phyloP scores from a whole-genome alignment of 1,140 invertebrate species.

The Bombus sylvicola region DNA sequence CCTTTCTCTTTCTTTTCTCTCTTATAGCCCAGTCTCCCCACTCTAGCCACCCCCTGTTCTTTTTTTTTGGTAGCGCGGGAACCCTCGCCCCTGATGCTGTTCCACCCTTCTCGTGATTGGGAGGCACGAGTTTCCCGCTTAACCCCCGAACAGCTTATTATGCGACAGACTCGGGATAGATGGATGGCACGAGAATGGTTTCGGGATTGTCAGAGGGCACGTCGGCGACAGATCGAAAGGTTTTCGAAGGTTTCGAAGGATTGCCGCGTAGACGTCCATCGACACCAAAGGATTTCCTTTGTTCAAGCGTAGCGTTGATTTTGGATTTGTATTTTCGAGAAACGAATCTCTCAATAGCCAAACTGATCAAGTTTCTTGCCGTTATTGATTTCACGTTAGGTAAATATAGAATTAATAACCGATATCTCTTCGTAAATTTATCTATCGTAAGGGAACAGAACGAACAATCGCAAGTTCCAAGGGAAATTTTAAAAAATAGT shows the following conservation, averaged over 20 bases:
- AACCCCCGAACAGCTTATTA: slow-evolving; percentile 74
- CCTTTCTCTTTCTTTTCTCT: slow-evolving; percentile 7
- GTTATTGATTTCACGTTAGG: too few relatives aligned
- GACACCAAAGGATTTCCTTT: slow-evolving; percentile 9
- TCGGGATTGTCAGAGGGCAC: slow-evolving; percentile 55
- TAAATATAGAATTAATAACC: too few relatives aligned
- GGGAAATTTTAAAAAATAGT: too few relatives aligned
- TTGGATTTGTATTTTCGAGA: neutral
- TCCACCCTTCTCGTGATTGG: slow-evolving; percentile 53
- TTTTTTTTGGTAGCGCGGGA: neutral
- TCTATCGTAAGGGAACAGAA: too few relatives aligned
- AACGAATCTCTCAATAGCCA: neutral
- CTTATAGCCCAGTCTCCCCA: neutral
- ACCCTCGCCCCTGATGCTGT: slow-evolving; percentile 27
- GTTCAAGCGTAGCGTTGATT: neutral
- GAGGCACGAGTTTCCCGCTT: slow-evolving; percentile 65
- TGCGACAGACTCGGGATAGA: slow-evolving; percentile 63
- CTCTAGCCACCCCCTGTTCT: neutral
- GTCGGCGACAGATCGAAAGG: slow-evolving; percentile 67
- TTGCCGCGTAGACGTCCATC: neutral
- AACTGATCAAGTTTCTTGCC: neutral
- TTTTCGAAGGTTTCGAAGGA: slow-evolving; percentile 61
- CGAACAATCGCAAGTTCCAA: too few relatives aligned
- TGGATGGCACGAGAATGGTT: slow-evolving; percentile 68
- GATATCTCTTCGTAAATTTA: too few relatives aligned